A percentile compares a stretch with the other conserved stretches of the same genome.
Conservation (phyloP, 2,797 vertebrate genomes). For the Passerculus sandwichensis region DNA sequence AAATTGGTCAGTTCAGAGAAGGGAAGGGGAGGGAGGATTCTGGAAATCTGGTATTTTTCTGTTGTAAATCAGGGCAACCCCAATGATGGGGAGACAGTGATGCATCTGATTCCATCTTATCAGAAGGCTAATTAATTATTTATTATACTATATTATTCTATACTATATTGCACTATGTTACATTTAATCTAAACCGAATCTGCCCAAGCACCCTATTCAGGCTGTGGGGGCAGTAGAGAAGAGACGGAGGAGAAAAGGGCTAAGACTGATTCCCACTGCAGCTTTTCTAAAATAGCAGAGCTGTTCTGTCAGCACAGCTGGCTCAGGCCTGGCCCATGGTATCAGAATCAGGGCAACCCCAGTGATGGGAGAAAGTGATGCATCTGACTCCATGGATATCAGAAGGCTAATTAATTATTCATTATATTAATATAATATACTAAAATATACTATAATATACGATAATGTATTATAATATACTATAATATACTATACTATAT, state of each 20-base stretch:
- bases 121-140: too few species aligned
- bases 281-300: neutral
- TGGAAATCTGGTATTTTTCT: neutral
- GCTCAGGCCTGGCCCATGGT: neutral
- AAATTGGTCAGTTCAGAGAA: neutral
- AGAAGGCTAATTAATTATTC: too few species aligned
- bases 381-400: too few species aligned
- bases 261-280: neutral
- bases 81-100: fast-evolving
- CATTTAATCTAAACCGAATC: too few species aligned
- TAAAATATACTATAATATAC: too few species aligned
- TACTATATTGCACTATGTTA: too few species aligned
- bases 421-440: too few species aligned
- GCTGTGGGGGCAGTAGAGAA: neutral
- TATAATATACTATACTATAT: too few species aligned
- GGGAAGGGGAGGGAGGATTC: neutral
- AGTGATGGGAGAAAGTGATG: neutral
- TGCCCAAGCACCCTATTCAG: too few species aligned
- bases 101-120: neutral
- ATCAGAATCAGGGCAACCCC: neutral
- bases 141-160: too few species aligned
- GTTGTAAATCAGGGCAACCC: neutral
- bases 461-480: too few species aligned
- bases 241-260: neutral
- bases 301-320: neutral